phyloP scores from a whole-genome alignment of 2,888 invertebrate species.

The Camptogramma bilineatum region DNA sequence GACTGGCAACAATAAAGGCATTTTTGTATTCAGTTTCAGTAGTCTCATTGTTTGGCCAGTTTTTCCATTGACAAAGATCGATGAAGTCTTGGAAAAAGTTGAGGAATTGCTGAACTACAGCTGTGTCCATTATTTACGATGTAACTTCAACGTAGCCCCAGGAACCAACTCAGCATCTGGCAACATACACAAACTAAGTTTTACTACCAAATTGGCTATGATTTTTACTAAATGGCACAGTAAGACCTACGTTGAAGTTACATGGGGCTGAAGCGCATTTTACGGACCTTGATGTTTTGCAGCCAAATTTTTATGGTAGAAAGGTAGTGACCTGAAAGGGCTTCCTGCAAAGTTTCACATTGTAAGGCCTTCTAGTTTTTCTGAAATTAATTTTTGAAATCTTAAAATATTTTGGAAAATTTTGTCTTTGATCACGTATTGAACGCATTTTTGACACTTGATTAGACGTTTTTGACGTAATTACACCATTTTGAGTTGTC shows the following conservation, averaged over 20 bases:
- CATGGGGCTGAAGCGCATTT: too few relatives aligned
- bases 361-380: too few relatives aligned
- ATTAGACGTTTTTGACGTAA: too few relatives aligned
- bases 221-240: conserved; percentile 2
- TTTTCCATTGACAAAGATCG: conserved; percentile 74
- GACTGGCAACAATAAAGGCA: conserved; percentile 80
- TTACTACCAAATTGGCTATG: conserved; percentile 18
- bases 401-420: too few relatives aligned
- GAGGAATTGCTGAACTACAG: conserved; percentile 76
- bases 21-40: conserved; percentile 76
- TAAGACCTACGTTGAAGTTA: conserved; percentile 69
- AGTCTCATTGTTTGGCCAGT: conserved; percentile 76
- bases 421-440: too few relatives aligned
- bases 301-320: too few relatives aligned
- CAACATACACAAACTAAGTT: conserved; percentile 50
- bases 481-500: too few relatives aligned
- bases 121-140: conserved; percentile 67
- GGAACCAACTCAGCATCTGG: conserved; percentile 75
- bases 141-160: conserved; percentile 73
- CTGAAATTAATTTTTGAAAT: too few relatives aligned
- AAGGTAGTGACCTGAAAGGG: too few relatives aligned
- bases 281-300: too few relatives aligned
- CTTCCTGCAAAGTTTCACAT: too few relatives aligned
- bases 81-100: conserved; percentile 83
- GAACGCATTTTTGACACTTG: too few relatives aligned